A percentile compares a stretch with the other conserved stretches of the same genome.
These are phyloP conservation scores for Cochlearius cochlearius DNA, from an alignment of 2,113 vertebrate species.

Conservation along the genomic window DNA sequence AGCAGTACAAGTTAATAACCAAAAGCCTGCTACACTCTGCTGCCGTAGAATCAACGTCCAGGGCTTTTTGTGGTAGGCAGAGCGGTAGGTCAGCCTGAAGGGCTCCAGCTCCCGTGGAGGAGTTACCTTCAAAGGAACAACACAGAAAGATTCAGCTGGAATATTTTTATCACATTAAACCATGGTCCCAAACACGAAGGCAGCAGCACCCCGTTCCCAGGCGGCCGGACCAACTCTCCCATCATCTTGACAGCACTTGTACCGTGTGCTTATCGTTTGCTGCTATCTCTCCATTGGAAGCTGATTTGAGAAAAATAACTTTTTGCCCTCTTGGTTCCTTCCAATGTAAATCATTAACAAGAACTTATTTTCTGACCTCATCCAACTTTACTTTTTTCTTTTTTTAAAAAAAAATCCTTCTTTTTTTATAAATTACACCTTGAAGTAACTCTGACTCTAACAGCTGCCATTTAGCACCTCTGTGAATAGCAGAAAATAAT, in stretches of 20 bases:
- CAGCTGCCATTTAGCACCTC: neutral
- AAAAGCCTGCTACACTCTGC: neutral
- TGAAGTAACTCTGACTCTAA: neutral
- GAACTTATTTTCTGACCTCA: neutral
- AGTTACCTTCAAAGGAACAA: neutral
- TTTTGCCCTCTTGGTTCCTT: neutral
- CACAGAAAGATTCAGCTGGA: neutral
- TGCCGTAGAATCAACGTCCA: neutral
- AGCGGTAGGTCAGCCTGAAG: neutral
- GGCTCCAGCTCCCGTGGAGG: neutral
- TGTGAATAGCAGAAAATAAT: neutral
- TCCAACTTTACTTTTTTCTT: neutral
- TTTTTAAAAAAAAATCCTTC: neutral
- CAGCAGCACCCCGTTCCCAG: neutral
- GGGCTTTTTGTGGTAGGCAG: too few relatives aligned
- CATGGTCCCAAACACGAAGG: rapidly evolving
- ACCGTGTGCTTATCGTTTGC: rapidly evolving
- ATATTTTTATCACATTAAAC: neutral
- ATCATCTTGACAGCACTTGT: neutral
- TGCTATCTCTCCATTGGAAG: neutral
- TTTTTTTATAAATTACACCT: neutral
- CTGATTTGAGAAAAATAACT: neutral
- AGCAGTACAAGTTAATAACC: neutral
- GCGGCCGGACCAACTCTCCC: rapidly evolving
- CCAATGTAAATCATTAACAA: neutral